Percentiles rank a stretch among this genome's conserved stretches.
Conservation (phyloP, 92 coral and sea anemone genomes). For the Porites lobata region DNA sequence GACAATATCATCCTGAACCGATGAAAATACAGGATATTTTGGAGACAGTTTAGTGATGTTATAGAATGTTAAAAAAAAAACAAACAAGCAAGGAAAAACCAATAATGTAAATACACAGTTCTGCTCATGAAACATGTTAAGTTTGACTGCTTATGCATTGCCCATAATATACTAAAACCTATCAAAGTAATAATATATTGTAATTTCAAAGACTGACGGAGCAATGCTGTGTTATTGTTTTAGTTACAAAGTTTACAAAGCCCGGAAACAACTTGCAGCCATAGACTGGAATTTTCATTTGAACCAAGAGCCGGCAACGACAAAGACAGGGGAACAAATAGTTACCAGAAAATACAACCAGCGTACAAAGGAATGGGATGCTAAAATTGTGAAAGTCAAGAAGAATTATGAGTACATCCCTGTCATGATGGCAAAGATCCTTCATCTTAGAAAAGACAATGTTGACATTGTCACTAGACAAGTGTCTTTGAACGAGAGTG, state of each 20-base stretch:
- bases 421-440: conserved; percentile 44
- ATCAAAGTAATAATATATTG: background rate
- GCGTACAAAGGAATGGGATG: conserved; percentile 62
- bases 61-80: background rate
- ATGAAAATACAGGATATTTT: conserved; percentile 4
- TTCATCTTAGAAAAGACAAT: conserved; percentile 27
- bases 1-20: conserved; percentile 4
- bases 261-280: conserved; percentile 12
- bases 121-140: conserved; percentile 2
- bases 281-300: conserved; percentile 53
- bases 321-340: conserved; percentile 36
- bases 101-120: background rate
- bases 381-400: conserved; percentile 34
- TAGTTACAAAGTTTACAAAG: conserved; percentile 14
- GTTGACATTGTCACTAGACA: conserved; percentile 31
- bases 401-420: conserved; percentile 49
- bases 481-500: conserved; percentile 40
- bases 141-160: background rate
- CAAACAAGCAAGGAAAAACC: conserved; percentile 1
- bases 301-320: conserved; percentile 31
- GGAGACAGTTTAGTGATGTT: background rate
- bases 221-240: background rate
- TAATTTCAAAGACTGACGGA: background rate
- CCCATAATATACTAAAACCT: conserved; percentile 2
- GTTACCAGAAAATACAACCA: conserved; percentile 59